phyloP scores from a whole-genome alignment of 2,113 vertebrate genomes.

The Pollachius pollachius region DNA sequence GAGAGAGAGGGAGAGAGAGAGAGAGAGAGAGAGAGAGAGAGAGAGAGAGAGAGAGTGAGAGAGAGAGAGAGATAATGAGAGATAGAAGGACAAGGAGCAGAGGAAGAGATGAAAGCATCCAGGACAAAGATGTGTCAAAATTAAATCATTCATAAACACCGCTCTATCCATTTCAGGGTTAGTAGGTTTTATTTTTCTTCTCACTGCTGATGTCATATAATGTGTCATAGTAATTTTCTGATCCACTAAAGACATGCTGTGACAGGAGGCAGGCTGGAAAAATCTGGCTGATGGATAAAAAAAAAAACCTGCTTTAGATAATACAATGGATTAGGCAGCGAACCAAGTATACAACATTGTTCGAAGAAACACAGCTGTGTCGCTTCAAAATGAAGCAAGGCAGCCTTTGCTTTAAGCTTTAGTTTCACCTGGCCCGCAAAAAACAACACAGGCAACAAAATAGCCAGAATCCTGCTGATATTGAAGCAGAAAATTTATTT shows the following conservation, averaged over 20 bases:
- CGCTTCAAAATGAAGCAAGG: constrained; percentile 49
- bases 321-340: constrained; percentile 42
- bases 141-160: constrained; percentile 33
- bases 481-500: constrained; percentile 34
- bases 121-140: constrained; percentile 40
- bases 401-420: constrained; percentile 46
- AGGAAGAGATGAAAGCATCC: constrained; percentile 17
- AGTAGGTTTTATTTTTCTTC: background rate
- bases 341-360: constrained; percentile 51
- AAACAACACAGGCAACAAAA: constrained; percentile 10
- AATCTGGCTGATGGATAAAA: constrained; percentile 56
- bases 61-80: too few species aligned
- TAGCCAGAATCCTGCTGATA: constrained; percentile 29
- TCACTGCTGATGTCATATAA: constrained; percentile 48
- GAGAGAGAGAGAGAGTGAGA: too few species aligned
- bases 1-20: too few species aligned
- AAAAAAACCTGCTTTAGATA: constrained; percentile 34
- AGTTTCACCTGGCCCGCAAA: constrained; percentile 63
- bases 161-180: constrained; percentile 36
- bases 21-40: too few species aligned
- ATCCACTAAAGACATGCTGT: constrained; percentile 41
- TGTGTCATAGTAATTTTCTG: constrained; percentile 63
- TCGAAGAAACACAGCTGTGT: constrained; percentile 66
- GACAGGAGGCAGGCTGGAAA: constrained; percentile 55
- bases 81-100: background rate